Percentiles rank a stretch among this genome's conserved stretches.
Conservation (phyloP, 2,113 vertebrate species). For the Cinclus mexicanus region DNA sequence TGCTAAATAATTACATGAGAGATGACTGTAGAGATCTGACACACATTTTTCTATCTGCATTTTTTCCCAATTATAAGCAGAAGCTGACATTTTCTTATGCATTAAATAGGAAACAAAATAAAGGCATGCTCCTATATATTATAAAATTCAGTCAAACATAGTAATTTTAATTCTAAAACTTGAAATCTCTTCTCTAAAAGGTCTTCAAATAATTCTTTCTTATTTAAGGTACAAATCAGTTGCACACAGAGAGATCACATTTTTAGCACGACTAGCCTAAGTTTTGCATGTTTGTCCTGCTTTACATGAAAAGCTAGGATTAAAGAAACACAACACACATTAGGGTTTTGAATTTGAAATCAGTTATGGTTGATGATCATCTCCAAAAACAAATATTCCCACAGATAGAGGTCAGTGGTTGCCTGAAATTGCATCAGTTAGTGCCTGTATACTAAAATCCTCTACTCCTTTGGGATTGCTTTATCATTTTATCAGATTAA, state of each 20-base stretch:
- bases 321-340: not conserved
- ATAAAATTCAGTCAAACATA: not conserved
- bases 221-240: not conserved
- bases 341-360: constrained; percentile 48
- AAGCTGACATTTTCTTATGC: not conserved
- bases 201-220: not conserved
- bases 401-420: constrained; percentile 81
- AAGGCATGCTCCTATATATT: not conserved
- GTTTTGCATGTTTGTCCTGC: not conserved
- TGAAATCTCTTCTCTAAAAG: not conserved
- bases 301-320: not conserved
- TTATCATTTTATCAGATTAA: constrained; percentile 76
- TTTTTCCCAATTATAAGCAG: not conserved
- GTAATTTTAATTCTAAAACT: not conserved
- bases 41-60: not conserved
- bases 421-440: constrained; percentile 82
- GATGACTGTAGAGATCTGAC: not conserved
- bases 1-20: not conserved
- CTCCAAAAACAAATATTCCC: constrained; percentile 79
- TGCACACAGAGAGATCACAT: not conserved
- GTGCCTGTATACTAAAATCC: constrained; percentile 54
- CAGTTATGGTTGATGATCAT: constrained; percentile 34
- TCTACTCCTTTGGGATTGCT: constrained; percentile 65
- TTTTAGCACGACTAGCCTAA: not conserved
- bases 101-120: constrained; percentile 17